Conservation (phyloP, 2,888 invertebrate genomes). For the Caenorhabditis afra region DNA sequence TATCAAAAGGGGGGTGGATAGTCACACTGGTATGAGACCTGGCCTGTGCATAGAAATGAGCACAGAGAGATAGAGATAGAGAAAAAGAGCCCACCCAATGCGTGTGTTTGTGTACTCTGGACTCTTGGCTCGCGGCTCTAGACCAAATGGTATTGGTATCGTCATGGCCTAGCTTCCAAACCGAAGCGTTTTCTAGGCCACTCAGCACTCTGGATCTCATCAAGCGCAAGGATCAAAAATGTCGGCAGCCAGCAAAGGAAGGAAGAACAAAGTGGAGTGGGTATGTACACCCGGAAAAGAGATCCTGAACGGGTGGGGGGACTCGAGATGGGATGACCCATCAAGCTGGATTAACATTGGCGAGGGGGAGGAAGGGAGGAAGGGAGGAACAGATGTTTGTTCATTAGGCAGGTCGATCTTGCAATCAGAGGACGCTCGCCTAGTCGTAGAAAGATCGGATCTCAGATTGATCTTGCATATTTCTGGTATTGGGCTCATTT, state of each 20-base stretch:
- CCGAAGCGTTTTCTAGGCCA: too few relatives aligned
- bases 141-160: neutral
- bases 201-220: too few relatives aligned
- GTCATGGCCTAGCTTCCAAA: too few relatives aligned
- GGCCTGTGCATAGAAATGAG: too few relatives aligned
- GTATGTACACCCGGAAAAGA: slow-evolving; percentile 12
- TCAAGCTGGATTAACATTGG: slow-evolving; percentile 20
- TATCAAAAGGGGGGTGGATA: slow-evolving; percentile 36
- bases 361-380: too few relatives aligned
- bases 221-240: too few relatives aligned
- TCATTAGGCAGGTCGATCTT: neutral
- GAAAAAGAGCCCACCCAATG: neutral
- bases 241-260: neutral
- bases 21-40: neutral
- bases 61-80: slow-evolving; percentile 23
- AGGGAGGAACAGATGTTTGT: slow-evolving; percentile 33
- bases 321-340: slow-evolving; percentile 30
- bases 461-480: too few relatives aligned
- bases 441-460: too few relatives aligned
- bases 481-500: too few relatives aligned
- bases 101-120: slow-evolving; percentile 26
- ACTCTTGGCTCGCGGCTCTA: neutral
- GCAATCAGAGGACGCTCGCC: too few relatives aligned
- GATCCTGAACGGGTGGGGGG: neutral
- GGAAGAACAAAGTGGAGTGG: neutral